Evolutionary conservation across 1,140 invertebrate genomes (phyloP).

Genomic region (Magallana ariakensis): DNA sequence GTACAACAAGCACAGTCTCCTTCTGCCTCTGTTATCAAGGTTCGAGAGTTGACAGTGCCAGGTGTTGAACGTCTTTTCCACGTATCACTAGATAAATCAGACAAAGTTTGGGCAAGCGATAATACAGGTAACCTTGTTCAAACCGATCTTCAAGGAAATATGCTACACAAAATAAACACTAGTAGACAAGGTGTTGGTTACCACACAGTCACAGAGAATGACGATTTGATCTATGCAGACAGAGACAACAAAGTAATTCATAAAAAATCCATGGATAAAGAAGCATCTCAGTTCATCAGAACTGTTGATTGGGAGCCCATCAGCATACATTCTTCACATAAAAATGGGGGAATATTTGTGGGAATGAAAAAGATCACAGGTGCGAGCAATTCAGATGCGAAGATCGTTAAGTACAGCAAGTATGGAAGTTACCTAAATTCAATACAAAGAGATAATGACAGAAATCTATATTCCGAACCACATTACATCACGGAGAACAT

Average conservation of each 20-base stretch:
- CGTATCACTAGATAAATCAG: not conserved
- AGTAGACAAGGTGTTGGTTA: not conserved
- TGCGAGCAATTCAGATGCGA: not conserved
- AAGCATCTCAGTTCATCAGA: not conserved
- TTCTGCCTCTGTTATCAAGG: not conserved
- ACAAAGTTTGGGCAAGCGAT: not conserved
- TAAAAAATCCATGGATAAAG: not conserved
- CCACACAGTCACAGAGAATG: not conserved
- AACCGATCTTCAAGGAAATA: not conserved
- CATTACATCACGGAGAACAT: not conserved
- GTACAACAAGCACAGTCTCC: not conserved
- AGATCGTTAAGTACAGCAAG: not conserved
- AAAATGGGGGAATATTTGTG: no score
- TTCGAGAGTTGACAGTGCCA: not conserved
- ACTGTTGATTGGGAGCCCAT: not conserved
- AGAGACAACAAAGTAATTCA: not conserved
- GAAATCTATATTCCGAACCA: not conserved
- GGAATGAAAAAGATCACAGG: not conserved
- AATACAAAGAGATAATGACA: not conserved
- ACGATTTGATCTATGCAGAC: slow-evolving; percentile 8
- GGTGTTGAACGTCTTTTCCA: not conserved
- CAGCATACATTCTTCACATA: no score
- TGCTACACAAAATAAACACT: not conserved
- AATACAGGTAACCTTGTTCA: not conserved
- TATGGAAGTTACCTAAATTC: not conserved